phyloP scores from a whole-genome alignment of 30 jellyfish, hydroid and myxozoan species.

The Clytia hemisphaerica region DNA sequence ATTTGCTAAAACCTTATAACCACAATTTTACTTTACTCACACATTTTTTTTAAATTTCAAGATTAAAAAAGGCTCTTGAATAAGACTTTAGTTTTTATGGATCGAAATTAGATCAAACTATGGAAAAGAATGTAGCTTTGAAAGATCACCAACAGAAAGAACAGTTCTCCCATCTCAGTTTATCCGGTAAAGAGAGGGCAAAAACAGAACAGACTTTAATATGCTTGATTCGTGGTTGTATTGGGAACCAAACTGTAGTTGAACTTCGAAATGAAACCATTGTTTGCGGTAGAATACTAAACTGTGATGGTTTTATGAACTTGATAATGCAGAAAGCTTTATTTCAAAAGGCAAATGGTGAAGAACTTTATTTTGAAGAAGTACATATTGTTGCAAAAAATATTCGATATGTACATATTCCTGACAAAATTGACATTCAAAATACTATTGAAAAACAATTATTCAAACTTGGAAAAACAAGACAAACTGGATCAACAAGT shows the following conservation, averaged over 20 bases:
- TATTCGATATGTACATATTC: conserved; percentile 82
- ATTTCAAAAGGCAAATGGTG: conserved; percentile 35
- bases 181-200: conserved; percentile 56
- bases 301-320: conserved; percentile 84
- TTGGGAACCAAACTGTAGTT: conserved; percentile 61
- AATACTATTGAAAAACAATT: conserved; percentile 46
- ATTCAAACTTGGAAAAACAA: conserved; percentile 19
- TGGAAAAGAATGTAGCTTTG: too few relatives aligned
- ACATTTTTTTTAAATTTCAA: too few relatives aligned
- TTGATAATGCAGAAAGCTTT: conserved; percentile 39
- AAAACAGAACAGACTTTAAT: conserved; percentile 42
- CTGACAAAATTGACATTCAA: conserved; percentile 79
- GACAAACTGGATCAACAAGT: conserved; percentile 14
- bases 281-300: conserved; percentile 46
- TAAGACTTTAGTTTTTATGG: too few relatives aligned
- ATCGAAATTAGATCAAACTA: too few relatives aligned
- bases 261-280: conserved; percentile 75
- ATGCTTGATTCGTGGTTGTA: conserved; percentile 72
- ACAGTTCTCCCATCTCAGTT: conserved; percentile 1
- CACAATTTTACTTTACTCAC: too few relatives aligned
- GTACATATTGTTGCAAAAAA: conserved; percentile 52
- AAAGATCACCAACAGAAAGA: too few relatives aligned
- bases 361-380: conserved; percentile 21
- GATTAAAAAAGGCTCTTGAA: too few relatives aligned
- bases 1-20: too few relatives aligned